Evolutionary conservation across 2,888 invertebrate genomes (phyloP).

Genomic region (Smittia sp.): DNA sequence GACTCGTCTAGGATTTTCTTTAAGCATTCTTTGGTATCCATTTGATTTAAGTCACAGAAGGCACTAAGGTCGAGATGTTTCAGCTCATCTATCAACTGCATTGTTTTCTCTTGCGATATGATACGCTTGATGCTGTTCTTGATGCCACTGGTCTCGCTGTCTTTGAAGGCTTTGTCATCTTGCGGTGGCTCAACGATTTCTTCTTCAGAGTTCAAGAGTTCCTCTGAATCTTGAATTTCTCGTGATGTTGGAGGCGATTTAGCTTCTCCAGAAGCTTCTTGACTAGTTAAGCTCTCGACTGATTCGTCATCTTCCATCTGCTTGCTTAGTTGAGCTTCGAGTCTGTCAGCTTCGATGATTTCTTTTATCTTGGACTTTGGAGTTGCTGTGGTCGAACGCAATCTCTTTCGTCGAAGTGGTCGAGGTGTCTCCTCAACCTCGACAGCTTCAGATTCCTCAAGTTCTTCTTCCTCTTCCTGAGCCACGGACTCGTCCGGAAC

Average conservation of each 20-base stretch:
- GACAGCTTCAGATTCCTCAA: conserved; percentile 37
- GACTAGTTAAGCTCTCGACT: not conserved
- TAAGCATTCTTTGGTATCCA: conserved; percentile 55
- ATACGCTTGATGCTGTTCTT: conserved; percentile 47
- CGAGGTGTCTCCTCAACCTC: conserved; percentile 17
- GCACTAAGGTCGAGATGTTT: conserved; percentile 54
- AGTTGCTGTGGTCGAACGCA: conserved; percentile 4
- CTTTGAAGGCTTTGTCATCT: conserved; percentile 46
- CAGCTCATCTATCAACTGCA: conserved; percentile 55
- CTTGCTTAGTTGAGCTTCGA: conserved; percentile 38
- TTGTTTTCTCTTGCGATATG: conserved; percentile 52
- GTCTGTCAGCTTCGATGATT: conserved; percentile 35
- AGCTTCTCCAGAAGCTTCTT: not conserved
- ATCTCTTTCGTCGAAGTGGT: conserved; percentile 4
- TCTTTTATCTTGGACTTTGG: conserved; percentile 29
- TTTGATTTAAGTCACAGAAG: conserved; percentile 55
- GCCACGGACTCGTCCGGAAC: conserved; percentile 6
- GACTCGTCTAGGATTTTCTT: conserved; percentile 55
- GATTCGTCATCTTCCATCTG: conserved; percentile 35
- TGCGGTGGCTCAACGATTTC: conserved; percentile 30
- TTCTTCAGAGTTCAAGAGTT: too few species aligned
- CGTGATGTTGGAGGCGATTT: too few species aligned
- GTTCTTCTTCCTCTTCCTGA: not conserved
- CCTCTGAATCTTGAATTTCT: conserved; percentile 40
- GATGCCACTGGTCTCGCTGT: conserved; percentile 45